Evolutionary conservation across 2,797 vertebrate genomes (phyloP), one percentile per base, ranked within the genome.

Genomic region (Chloroceryle inda): DNA sequence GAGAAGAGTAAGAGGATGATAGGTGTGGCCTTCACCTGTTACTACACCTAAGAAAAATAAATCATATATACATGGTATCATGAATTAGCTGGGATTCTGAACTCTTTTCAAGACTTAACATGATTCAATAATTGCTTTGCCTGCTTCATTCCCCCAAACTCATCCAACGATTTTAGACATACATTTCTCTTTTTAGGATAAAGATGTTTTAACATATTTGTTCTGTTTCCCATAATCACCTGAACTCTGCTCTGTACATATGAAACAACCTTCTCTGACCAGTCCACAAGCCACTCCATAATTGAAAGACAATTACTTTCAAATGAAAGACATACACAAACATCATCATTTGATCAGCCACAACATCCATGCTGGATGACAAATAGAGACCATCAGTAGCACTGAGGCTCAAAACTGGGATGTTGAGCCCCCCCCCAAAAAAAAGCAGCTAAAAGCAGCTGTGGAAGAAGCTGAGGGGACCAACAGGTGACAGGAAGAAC

Each of bases 21-120:
- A 81, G 47, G 11, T 33, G 17, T 71, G 37, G 31, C 15, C 24
- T 88, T 86, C 29, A 82, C 26, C 58, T 85, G 3, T 75, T 66
- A 73, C 11, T 66, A 38, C n/a, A 42, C 44, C 31, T 76, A 82
- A 67, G 47, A 94, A 85, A 90, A 90, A 86, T 29, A 27, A 74
- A 52, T 73, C 33, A 66, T 8, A 58, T 49, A 69, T 21, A 76
- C 3, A 7, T 1, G 23, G 19, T 53, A 75, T 42, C 66, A 50
- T 13, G 21, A 73, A 81, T 33, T 66, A 85, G 16, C 17, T 52
- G 20, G 14, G 47, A 68, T 42, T 63, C 52, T 53, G 9, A 85
- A 74, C 27, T 33, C 10, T 53, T 91, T 84, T 61, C 38, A 76
- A 59, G 50, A 76, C 6, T 21, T 53, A 47, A 55, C 12, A 19